Conservation (phyloP, 2,888 invertebrate genomes). For the Argyresthia albistria region DNA sequence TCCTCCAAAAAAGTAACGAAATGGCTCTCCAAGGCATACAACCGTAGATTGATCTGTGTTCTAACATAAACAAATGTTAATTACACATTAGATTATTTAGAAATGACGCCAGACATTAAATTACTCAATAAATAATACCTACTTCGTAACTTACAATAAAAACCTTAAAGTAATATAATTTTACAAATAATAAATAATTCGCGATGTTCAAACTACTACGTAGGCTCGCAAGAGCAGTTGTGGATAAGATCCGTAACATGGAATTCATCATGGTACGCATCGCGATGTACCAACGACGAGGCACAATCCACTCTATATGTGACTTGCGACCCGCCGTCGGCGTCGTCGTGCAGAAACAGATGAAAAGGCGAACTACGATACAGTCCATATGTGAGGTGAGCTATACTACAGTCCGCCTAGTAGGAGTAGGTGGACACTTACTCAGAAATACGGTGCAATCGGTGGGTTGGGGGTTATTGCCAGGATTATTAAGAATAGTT, state of each 20-base stretch:
- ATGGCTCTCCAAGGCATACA: not conserved
- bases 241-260: constrained; percentile 35
- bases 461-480: too few relatives aligned
- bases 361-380: constrained; percentile 23
- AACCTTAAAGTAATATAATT: not conserved
- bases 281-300: constrained; percentile 29
- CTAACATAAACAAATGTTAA: too few relatives aligned
- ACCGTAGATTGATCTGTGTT: not conserved
- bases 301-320: constrained; percentile 42
- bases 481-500: too few relatives aligned
- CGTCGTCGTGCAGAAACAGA: not conserved
- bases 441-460: too few relatives aligned
- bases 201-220: constrained; percentile 42
- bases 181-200: not conserved
- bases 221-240: constrained; percentile 30
- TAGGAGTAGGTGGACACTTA: too few relatives aligned
- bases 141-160: not conserved
- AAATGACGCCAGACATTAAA: too few relatives aligned
- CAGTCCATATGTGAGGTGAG: constrained; percentile 43
- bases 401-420: too few relatives aligned
- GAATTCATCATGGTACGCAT: constrained; percentile 41
- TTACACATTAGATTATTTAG: too few relatives aligned
- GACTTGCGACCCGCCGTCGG: constrained; percentile 14
- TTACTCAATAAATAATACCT: not conserved
- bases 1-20: not conserved